Conservation (phyloP, 2,888 invertebrate species). For the Euproctis similis region DNA sequence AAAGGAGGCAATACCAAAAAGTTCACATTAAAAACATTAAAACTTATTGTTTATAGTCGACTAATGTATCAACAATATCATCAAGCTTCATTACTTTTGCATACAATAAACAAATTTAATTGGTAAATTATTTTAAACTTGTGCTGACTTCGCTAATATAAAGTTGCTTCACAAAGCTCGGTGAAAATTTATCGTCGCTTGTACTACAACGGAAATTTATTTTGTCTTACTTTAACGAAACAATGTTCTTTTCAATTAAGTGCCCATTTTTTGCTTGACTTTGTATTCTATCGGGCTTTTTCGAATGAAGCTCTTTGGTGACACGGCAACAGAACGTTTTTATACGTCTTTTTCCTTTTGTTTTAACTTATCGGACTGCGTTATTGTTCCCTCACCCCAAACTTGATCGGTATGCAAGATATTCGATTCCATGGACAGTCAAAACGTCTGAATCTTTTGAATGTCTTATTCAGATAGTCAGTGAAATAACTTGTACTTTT, state of each 20-base stretch:
- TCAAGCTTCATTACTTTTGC: conserved; percentile 9
- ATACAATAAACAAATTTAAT: conserved; percentile 48
- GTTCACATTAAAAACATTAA: no score
- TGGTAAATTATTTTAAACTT: conserved; percentile 60
- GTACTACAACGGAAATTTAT: conserved; percentile 13
- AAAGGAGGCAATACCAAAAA: no score
- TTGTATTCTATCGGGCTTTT: conserved; percentile 14
- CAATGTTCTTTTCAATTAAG: conserved; percentile 37
- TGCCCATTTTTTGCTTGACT: conserved; percentile 15
- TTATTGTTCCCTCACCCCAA: no score
- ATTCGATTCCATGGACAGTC: no score
- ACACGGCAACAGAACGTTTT: neutral
- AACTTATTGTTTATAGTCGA: conserved; percentile 39
- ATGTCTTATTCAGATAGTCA: no score
- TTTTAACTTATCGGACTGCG: no score
- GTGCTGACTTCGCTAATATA: conserved; percentile 36
- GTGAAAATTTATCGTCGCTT: conserved; percentile 40
- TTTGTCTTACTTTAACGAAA: conserved; percentile 17
- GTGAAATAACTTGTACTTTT: no score
- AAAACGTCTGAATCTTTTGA: no score
- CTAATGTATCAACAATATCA: no score
- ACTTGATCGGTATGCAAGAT: no score
- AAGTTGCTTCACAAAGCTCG: conserved; percentile 41
- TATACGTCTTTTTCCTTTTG: no score
- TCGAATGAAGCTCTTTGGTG: neutral